These are phyloP conservation scores for Spea multiplicata DNA, from an alignment of 2,113 vertebrate species.

Conservation along the genomic window DNA sequence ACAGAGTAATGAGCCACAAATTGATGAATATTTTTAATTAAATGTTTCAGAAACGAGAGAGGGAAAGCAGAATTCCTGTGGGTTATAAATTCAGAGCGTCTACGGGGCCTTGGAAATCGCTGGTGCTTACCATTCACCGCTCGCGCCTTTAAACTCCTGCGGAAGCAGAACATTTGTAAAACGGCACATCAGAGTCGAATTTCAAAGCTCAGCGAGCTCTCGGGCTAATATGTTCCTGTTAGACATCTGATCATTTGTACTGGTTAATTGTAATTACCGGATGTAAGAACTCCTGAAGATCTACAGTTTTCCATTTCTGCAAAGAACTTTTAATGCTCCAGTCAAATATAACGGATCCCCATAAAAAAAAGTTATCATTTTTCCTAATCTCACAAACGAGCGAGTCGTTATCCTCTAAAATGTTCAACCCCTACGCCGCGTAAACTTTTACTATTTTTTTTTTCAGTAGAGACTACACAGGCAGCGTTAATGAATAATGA, in stretches of 20 bases:
- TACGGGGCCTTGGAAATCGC: conserved; percentile 47
- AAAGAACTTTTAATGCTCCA: conserved; percentile 3
- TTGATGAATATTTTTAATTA: conserved; percentile 60
- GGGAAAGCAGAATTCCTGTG: conserved; percentile 55
- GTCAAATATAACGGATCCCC: neutral
- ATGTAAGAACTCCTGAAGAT: neutral
- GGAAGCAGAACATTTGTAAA: conserved; percentile 45
- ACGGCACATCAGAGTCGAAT: conserved; percentile 31
- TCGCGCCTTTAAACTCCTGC: conserved; percentile 41
- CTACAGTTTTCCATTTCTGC: neutral
- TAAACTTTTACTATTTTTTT: too few relatives aligned
- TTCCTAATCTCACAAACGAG: neutral
- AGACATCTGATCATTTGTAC: conserved; percentile 39
- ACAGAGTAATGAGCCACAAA: conserved; percentile 58
- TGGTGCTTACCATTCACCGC: conserved; percentile 14
- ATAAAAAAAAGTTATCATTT: neutral
- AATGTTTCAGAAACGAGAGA: conserved; percentile 52
- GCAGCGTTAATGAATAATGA: too few relatives aligned
- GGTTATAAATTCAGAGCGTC: conserved; percentile 44
- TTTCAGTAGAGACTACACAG: too few relatives aligned
- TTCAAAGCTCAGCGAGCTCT: conserved; percentile 24
- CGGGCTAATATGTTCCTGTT: conserved; percentile 17
- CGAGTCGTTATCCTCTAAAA: too few relatives aligned
- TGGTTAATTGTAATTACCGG: conserved; percentile 23
- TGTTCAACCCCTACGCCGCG: too few relatives aligned